phyloP scores from a whole-genome alignment of 2,797 vertebrate species.

The Enteromius unitaeniatus region DNA sequence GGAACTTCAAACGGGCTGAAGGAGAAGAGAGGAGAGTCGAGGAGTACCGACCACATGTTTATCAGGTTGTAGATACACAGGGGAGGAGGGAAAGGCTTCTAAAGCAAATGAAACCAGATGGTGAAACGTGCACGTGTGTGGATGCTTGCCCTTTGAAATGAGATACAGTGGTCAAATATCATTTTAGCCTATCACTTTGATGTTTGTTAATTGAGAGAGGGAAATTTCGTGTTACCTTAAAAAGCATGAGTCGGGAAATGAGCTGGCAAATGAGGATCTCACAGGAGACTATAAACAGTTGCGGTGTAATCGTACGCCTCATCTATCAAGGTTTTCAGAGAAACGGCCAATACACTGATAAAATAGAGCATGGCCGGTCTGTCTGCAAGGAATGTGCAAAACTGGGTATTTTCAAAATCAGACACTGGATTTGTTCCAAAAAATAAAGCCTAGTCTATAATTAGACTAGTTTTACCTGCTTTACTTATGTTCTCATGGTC shows the following conservation, averaged over 20 bases:
- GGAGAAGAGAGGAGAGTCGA: conserved; percentile 30
- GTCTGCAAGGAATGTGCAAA: not conserved
- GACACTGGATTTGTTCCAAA: not conserved
- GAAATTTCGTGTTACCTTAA: conserved; percentile 31
- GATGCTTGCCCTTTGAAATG: conserved; percentile 36
- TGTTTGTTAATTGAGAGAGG: conserved; percentile 43
- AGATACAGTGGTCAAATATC: conserved; percentile 43
- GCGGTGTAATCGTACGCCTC: conserved; percentile 33
- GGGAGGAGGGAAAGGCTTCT: conserved; percentile 38
- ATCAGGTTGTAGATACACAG: conserved; percentile 43
- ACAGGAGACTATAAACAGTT: conserved; percentile 41
- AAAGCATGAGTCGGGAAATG: conserved; percentile 40
- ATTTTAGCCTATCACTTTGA: conserved; percentile 41
- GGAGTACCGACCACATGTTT: conserved; percentile 39
- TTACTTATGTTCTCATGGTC: not conserved
- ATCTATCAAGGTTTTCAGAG: conserved; percentile 36
- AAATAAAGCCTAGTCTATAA: not conserved
- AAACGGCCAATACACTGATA: conserved; percentile 4
- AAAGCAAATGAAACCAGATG: conserved; percentile 48
- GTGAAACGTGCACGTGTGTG: conserved; percentile 2
- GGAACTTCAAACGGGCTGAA: conserved; percentile 41
- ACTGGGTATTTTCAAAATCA: not conserved
- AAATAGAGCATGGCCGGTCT: conserved; percentile 21
- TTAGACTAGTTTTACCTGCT: not conserved
- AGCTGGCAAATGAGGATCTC: conserved; percentile 41